These are phyloP conservation scores for Troglohyphantes excavatus DNA, from an alignment of 2,888 invertebrate genomes.

Conservation along the genomic window DNA sequence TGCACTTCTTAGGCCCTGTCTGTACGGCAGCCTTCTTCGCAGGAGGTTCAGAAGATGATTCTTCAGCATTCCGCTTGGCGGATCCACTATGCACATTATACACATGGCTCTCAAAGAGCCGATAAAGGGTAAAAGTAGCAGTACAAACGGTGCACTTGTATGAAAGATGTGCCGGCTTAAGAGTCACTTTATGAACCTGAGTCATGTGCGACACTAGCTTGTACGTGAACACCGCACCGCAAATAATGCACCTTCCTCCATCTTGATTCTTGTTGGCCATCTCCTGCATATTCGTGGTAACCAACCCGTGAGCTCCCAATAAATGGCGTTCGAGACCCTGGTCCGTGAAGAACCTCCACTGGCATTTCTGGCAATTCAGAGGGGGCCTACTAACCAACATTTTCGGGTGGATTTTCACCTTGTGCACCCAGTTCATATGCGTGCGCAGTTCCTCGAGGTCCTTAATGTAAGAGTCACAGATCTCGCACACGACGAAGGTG, in stretches of 20 bases:
- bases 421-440: slow-evolving; percentile 99
- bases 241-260: slow-evolving; percentile 96
- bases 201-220: slow-evolving; percentile 95
- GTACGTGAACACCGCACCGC: slow-evolving; percentile 97
- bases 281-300: slow-evolving; percentile 97
- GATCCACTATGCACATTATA: slow-evolving; percentile 95
- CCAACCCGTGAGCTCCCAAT: slow-evolving; percentile 95
- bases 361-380: slow-evolving; percentile 97
- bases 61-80: slow-evolving; percentile 77
- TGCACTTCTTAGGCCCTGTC: slow-evolving; percentile 63
- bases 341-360: slow-evolving; percentile 98
- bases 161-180: slow-evolving; percentile 95
- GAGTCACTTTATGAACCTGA: slow-evolving; percentile 93
- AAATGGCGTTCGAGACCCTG: slow-evolving; percentile 97
- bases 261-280: slow-evolving; percentile 97
- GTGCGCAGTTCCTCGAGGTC: slow-evolving; percentile 96
- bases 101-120: slow-evolving; percentile 96
- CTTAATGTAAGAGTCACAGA: slow-evolving; percentile 98
- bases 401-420: slow-evolving; percentile 97
- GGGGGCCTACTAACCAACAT: slow-evolving; percentile 97
- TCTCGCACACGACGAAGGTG: slow-evolving; percentile 96
- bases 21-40: slow-evolving; percentile 40
- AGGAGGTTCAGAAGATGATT: slow-evolving; percentile 51
- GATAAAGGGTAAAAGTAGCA: slow-evolving; percentile 97
- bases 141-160: slow-evolving; percentile 98